A percentile compares a stretch with the other conserved stretches of the same genome.
Evolutionary conservation across 35 echinoderm and acorn worm genomes (phyloP).

Genomic region (Diadema setosum): DNA sequence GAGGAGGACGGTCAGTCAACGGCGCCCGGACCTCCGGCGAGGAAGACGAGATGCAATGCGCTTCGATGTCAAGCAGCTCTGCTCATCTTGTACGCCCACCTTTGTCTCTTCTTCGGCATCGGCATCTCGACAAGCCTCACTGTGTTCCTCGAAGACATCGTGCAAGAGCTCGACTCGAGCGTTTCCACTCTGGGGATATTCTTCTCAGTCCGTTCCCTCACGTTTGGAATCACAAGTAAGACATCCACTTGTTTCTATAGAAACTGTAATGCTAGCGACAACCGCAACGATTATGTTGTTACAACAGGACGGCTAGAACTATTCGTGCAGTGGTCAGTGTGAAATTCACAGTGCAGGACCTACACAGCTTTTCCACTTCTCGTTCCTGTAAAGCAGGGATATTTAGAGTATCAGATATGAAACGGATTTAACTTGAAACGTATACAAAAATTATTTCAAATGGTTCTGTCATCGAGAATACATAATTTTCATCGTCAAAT

Average conservation of each 20-base stretch:
- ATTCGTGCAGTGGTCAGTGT: no score
- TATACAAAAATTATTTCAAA: no score
- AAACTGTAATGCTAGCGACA: no score
- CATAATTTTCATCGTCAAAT: neutral
- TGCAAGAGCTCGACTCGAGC: neutral
- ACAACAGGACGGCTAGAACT: no score
- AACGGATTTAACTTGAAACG: no score
- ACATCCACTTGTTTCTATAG: no score
- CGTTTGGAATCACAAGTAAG: constrained; percentile 6
- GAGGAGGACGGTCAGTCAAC: neutral
- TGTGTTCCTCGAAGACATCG: neutral
- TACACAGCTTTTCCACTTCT: no score
- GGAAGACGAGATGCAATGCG: neutral
- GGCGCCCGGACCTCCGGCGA: neutral
- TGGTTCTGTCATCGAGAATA: no score
- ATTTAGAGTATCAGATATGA: no score
- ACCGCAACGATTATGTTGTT: no score
- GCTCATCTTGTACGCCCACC: neutral
- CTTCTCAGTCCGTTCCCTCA: neutral
- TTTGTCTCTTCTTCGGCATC: constrained; percentile 15
- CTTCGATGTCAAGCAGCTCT: neutral
- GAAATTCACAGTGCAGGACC: no score
- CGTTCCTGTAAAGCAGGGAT: no score
- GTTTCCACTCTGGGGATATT: neutral
- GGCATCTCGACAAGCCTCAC: constrained; percentile 2